Conservation (phyloP, 2,797 vertebrate species). For the Bradypodion ventrale region DNA sequence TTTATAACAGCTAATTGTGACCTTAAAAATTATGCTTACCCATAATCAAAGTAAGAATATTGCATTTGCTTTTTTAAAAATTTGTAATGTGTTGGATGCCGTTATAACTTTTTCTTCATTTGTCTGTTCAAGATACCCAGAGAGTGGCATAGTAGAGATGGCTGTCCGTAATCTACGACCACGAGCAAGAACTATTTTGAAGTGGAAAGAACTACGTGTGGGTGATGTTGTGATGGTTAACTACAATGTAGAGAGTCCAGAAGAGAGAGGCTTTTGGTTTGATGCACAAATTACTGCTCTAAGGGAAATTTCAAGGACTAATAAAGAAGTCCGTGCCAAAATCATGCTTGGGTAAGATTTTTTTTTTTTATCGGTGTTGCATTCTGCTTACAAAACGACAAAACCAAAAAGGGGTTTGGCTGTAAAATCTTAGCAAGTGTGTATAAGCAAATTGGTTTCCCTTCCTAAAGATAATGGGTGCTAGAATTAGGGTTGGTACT, state of each 20-base stretch:
- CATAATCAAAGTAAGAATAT: background rate
- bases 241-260: constrained; percentile 95
- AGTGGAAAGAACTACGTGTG: constrained; percentile 89
- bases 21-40: background rate
- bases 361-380: constrained; percentile 54
- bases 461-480: background rate
- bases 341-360: constrained; percentile 91
- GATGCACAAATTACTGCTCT: constrained; percentile 90
- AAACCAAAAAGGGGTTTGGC: constrained; percentile 20
- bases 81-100: background rate
- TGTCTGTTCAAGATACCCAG: constrained; percentile 84
- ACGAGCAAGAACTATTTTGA: constrained; percentile 89
- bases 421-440: constrained; percentile 8
- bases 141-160: constrained; percentile 91
- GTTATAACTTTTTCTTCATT: constrained; percentile 49
- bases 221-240: constrained; percentile 95
- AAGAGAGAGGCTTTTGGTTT: constrained; percentile 98
- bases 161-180: constrained; percentile 83
- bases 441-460: constrained; percentile 13
- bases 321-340: constrained; percentile 94
- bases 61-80: background rate
- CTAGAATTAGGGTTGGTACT: constrained; percentile 5
- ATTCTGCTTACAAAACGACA: background rate
- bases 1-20: background rate
- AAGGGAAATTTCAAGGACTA: constrained; percentile 93